phyloP scores from a whole-genome alignment of 2,888 invertebrate genomes.

The Poecilobothrus nobilitatus region DNA sequence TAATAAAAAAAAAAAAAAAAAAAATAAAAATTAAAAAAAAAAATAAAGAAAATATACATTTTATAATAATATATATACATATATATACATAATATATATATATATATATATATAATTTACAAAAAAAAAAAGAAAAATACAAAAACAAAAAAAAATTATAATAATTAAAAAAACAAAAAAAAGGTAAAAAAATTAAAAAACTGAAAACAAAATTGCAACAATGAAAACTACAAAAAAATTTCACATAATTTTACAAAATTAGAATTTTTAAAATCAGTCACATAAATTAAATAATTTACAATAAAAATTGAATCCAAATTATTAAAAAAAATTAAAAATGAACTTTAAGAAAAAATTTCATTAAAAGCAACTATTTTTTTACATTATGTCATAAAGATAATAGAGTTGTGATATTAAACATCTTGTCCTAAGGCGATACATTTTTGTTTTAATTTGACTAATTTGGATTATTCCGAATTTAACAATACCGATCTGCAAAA shows the following conservation, averaged over 20 bases:
- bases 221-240: background rate
- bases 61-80: background rate
- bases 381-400: no score
- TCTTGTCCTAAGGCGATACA: no score
- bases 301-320: no score
- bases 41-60: background rate
- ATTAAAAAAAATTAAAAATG: no score
- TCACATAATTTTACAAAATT: no score
- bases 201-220: background rate
- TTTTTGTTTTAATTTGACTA: no score
- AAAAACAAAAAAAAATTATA: background rate
- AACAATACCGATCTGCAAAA: no score
- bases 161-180: background rate
- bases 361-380: no score
- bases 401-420: no score
- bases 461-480: no score
- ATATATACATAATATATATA: constrained; percentile 6
- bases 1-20: background rate
- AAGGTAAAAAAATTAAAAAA: background rate
- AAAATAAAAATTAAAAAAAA: background rate
- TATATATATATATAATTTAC: background rate
- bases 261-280: background rate
- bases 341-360: no score
- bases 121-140: no score
- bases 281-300: background rate